Evolutionary conservation across 2,888 invertebrate species (phyloP).

Genomic region (Xylota segnis): DNA sequence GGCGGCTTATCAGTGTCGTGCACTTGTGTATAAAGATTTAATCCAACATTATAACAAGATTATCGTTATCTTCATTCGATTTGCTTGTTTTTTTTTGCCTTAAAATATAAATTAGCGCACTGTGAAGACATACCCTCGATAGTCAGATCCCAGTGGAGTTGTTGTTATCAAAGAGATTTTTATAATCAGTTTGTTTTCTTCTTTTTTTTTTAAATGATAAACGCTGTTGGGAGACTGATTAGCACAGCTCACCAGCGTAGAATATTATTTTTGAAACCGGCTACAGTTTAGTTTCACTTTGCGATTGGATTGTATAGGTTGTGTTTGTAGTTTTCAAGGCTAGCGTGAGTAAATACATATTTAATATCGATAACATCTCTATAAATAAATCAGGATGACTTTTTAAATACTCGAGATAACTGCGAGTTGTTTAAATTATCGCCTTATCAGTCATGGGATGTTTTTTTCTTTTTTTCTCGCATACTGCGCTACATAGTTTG

Average conservation of each 20-base stretch:
- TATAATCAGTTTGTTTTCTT: slow-evolving; percentile 65
- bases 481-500: not conserved
- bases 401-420: slow-evolving; percentile 9
- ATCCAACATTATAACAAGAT: slow-evolving; percentile 6
- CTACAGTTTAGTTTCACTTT: slow-evolving; percentile 56
- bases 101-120: not conserved
- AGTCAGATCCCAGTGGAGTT: not conserved
- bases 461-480: not conserved
- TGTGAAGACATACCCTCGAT: slow-evolving; percentile 1
- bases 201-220: slow-evolving; percentile 48
- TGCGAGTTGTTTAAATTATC: slow-evolving; percentile 6
- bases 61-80: slow-evolving; percentile 27
- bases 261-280: slow-evolving; percentile 43
- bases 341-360: slow-evolving; percentile 19
- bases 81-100: slow-evolving; percentile 25
- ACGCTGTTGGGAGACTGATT: slow-evolving; percentile 49
- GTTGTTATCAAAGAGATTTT: slow-evolving; percentile 49
- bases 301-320: slow-evolving; percentile 48
- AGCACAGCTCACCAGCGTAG: slow-evolving; percentile 23
- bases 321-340: slow-evolving; percentile 15
- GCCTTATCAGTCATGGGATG: slow-evolving; percentile 16
- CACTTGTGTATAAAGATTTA: not conserved
- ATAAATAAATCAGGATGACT: slow-evolving; percentile 31
- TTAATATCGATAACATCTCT: slow-evolving; percentile 23
- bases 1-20: slow-evolving; percentile 15